A percentile compares a stretch with the other conserved stretches of the same genome.
Conservation (phyloP, 2,797 vertebrate genomes). For the Channa striata region DNA sequence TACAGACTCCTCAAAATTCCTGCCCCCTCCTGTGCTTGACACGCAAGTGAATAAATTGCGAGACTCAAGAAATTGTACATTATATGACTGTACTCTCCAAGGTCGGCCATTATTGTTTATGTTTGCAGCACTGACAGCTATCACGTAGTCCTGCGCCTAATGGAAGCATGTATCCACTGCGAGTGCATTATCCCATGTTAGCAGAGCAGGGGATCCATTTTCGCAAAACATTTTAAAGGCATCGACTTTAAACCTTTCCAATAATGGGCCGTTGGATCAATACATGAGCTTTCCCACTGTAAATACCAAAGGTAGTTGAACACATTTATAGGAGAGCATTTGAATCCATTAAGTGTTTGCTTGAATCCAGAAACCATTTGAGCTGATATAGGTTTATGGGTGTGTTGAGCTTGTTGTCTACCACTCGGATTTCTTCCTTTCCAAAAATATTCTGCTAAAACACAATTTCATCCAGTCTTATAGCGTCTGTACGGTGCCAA, state of each 20-base stretch:
- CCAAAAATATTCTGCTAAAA: not conserved
- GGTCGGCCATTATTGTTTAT: slow-evolving; percentile 46
- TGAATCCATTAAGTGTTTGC: slow-evolving; percentile 63
- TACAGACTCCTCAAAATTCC: slow-evolving; percentile 68
- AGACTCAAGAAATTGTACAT: slow-evolving; percentile 16
- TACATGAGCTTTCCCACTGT: slow-evolving; percentile 61
- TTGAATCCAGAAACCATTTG: slow-evolving; percentile 45
- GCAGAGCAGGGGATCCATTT: slow-evolving; percentile 56
- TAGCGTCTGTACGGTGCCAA: not conserved
- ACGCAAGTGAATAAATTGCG: slow-evolving; percentile 68
- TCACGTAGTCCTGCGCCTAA: slow-evolving; percentile 51
- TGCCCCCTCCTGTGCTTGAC: slow-evolving; percentile 64
- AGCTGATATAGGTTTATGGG: slow-evolving; percentile 5
- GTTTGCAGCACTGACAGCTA: slow-evolving; percentile 53
- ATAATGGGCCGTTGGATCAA: slow-evolving; percentile 82
- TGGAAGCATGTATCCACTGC: slow-evolving; percentile 46
- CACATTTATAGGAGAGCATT: slow-evolving; percentile 47
- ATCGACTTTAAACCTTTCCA: slow-evolving; percentile 66
- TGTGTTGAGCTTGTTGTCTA: slow-evolving; percentile 11
- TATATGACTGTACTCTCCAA: slow-evolving; percentile 24
- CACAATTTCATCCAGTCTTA: not conserved
- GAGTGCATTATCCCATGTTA: slow-evolving; percentile 59
- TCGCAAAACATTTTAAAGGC: slow-evolving; percentile 73
- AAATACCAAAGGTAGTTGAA: slow-evolving; percentile 48
- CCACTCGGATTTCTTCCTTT: not conserved